Conservation (phyloP, 2,113 vertebrate genomes). For the Seriola dumerili region DNA sequence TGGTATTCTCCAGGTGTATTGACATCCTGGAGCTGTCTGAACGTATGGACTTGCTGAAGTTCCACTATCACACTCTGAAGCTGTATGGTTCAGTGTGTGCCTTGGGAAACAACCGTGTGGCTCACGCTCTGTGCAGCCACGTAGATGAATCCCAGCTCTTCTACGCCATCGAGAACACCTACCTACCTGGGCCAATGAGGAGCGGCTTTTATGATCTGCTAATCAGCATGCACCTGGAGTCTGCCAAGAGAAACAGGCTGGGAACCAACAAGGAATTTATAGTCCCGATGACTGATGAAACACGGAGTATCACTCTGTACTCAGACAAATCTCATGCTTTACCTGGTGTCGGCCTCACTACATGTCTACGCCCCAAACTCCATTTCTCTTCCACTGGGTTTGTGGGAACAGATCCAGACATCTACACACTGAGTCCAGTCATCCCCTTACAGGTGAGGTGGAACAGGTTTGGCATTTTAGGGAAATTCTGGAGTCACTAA, state of each 20-base stretch:
- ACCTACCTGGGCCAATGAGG: constrained; percentile 90
- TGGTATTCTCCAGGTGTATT: constrained; percentile 85
- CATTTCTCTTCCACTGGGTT: constrained; percentile 91
- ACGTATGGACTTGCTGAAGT: constrained; percentile 88
- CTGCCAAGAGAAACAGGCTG: constrained; percentile 91
- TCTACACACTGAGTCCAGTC: constrained; percentile 88
- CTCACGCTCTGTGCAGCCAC: constrained; percentile 94
- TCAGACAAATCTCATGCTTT: constrained; percentile 83
- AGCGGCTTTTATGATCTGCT: constrained; percentile 95
- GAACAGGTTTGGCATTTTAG: not conserved
- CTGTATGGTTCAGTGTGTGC: constrained; percentile 94
- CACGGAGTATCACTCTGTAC: constrained; percentile 89
- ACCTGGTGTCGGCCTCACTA: constrained; percentile 90
- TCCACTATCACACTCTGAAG: constrained; percentile 92
- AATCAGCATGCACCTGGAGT: constrained; percentile 95
- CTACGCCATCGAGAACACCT: constrained; percentile 91
- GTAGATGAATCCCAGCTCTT: constrained; percentile 94
- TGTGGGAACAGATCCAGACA: constrained; percentile 82
- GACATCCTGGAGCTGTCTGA: constrained; percentile 95
- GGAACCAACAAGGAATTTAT: constrained; percentile 96
- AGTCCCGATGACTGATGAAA: constrained; percentile 91
- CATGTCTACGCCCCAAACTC: constrained; percentile 90
- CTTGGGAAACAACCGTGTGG: constrained; percentile 95
- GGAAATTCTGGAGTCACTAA: not conserved
- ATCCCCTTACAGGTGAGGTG: constrained; percentile 87